phyloP scores from a whole-genome alignment of 2,888 invertebrate genomes.

The Caprella mutica region DNA sequence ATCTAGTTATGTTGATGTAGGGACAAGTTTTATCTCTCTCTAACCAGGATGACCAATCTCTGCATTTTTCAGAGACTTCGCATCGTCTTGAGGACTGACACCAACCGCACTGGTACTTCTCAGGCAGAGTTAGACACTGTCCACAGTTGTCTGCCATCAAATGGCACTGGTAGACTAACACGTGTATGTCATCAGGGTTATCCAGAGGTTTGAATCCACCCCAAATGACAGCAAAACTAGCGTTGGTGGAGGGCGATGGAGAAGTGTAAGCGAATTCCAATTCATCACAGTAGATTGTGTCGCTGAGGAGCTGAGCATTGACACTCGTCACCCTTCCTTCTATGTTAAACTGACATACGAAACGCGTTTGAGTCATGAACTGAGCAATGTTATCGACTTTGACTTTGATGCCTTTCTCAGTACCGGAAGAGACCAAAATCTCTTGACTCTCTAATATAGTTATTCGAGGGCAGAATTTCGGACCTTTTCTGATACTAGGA shows the following conservation, averaged over 20 bases:
- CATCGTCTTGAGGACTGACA: slow-evolving; percentile 56
- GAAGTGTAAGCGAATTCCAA: slow-evolving; percentile 80
- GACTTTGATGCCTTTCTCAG: slow-evolving; percentile 76
- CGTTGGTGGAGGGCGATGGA: slow-evolving; percentile 72
- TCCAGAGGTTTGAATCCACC: slow-evolving; percentile 88
- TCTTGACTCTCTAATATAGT: slow-evolving; percentile 74
- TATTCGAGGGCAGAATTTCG: slow-evolving; percentile 86
- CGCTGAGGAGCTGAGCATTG: slow-evolving; percentile 76
- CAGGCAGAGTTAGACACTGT: slow-evolving; percentile 79
- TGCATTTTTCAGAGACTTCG: slow-evolving; percentile 83
- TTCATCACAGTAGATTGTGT: slow-evolving; percentile 84
- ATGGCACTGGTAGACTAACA: slow-evolving; percentile 83
- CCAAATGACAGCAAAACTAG: slow-evolving; percentile 93
- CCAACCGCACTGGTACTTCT: slow-evolving; percentile 93
- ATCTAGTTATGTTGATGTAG: slow-evolving; percentile 72
- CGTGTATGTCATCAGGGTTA: slow-evolving; percentile 91
- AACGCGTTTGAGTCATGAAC: slow-evolving; percentile 85
- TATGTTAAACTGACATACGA: slow-evolving; percentile 91
- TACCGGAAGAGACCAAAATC: slow-evolving; percentile 84
- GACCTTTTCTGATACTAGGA: slow-evolving; percentile 85
- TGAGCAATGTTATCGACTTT: slow-evolving; percentile 91
- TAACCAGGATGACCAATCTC: slow-evolving; percentile 62
- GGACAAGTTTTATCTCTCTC: slow-evolving; percentile 86
- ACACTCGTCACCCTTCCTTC: slow-evolving; percentile 85
- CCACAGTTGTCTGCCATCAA: slow-evolving; percentile 98